phyloP scores from a whole-genome alignment of 2,888 invertebrate species.

The Eristalis pertinax region DNA sequence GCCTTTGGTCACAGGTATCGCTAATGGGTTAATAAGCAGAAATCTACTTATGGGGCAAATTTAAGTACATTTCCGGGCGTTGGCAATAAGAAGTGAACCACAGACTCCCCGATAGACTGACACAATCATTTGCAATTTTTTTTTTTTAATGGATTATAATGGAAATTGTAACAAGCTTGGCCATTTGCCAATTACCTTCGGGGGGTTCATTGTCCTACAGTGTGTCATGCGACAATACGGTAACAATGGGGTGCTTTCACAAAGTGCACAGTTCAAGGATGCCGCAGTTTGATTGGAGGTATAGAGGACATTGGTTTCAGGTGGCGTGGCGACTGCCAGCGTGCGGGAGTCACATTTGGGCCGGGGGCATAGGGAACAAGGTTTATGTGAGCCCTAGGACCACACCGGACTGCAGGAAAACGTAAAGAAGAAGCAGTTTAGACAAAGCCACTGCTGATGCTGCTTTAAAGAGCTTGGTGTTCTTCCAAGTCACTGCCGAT shows the following conservation, averaged over 20 bases:
- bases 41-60: conserved; percentile 22
- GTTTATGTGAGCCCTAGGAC: no score
- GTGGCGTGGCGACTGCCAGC: no score
- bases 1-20: conserved; percentile 12
- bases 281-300: no score
- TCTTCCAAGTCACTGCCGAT: no score
- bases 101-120: conserved; percentile 29
- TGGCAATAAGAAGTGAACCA: conserved; percentile 22
- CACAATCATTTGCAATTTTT: conserved; percentile 34
- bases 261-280: conserved; percentile 25
- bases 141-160: conserved; percentile 47
- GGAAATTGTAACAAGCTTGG: conserved; percentile 44
- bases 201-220: conserved; percentile 64
- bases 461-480: no score
- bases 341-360: no score
- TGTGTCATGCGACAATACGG: conserved; percentile 14
- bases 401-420: no score
- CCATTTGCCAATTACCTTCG: conserved; percentile 36
- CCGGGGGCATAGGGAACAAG: no score
- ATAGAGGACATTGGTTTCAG: no score
- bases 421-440: no score
- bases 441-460: no score
- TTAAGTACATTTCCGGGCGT: conserved; percentile 64
- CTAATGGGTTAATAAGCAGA: conserved; percentile 65
- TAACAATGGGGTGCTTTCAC: conserved; percentile 18